Evolutionary conservation across 1,140 invertebrate genomes (phyloP), one percentile per base, ranked within the genome.

Genomic region (Panagrolaimus sp.): DNA sequence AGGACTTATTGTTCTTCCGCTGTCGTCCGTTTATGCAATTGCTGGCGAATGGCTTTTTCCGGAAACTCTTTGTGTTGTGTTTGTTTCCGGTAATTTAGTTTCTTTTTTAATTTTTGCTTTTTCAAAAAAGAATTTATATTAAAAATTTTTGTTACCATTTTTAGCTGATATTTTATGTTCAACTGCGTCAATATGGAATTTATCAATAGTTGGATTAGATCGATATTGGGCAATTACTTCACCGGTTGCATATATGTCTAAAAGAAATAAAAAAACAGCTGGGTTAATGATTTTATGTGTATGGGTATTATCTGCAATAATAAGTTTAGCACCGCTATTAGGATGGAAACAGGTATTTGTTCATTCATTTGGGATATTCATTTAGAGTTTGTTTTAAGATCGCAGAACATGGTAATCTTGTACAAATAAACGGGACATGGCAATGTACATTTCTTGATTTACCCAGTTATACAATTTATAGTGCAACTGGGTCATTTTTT

Each of bases 261-360:
- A 82, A 70, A 51, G 78, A 48, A 78, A 79, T 45, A 77, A 74
- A 74, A 47, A 57, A 53, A 82, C 81, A 9, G 80, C 80, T 9
- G 69, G 72, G 20, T 48, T 83, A 11, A 82, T 82, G 80, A 82
- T 82, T 65, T 38, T 82, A 9, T 71, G 69, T 13, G 79, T 83
- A 9, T 82, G 80, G 80, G 63, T 70, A n/a, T 83, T 69, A 14
- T 80, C 80, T 16, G 77, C 79, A 23, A 63, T 82, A 13, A 82
- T 82, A 31, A 78, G 75, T 44, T 64, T 82, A 14, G 80, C 80
- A 3, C 80, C 80, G 8, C 63, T 83, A 25, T 67, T 82, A 8
- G 80, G 80, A n/a, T 82, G 80, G 80, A 83, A 82, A 48, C 80
- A 82, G 72, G 79, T 81, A 68, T 1, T n/a, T n/a, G n/a, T n/a